A percentile compares a stretch with the other conserved stretches of the same genome.
These are phyloP conservation scores for Drosophila mayri DNA, from an alignment of 1,140 invertebrate species.

Conservation along the genomic window DNA sequence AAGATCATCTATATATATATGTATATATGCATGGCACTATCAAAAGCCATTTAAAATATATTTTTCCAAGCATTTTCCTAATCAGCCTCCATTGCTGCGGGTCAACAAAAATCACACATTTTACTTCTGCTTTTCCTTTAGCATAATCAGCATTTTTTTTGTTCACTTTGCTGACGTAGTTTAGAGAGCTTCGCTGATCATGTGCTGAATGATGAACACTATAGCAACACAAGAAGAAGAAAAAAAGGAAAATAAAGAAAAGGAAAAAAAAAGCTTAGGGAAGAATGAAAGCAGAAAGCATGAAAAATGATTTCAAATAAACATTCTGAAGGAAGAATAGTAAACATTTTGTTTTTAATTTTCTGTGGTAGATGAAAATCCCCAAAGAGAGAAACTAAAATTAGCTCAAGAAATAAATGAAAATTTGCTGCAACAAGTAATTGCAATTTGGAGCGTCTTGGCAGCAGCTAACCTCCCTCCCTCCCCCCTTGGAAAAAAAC, in stretches of 20 bases:
- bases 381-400: slow-evolving; percentile 37
- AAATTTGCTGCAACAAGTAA: slow-evolving; percentile 57
- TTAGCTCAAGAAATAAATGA: slow-evolving; percentile 41
- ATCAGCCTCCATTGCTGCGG: slow-evolving; percentile 13
- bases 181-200: slow-evolving; percentile 23
- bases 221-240: not conserved
- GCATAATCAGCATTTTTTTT: slow-evolving; percentile 33
- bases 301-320: slow-evolving; percentile 55
- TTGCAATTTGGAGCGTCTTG: slow-evolving; percentile 68
- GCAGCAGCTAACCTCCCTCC: slow-evolving; percentile 5
- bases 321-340: slow-evolving; percentile 42
- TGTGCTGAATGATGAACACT: slow-evolving; percentile 42
- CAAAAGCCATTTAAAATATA: slow-evolving; percentile 23
- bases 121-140: slow-evolving; percentile 33
- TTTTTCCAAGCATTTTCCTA: slow-evolving; percentile 34
- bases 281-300: slow-evolving; percentile 26
- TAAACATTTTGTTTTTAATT: slow-evolving; percentile 39
- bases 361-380: slow-evolving; percentile 1
- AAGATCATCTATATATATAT: slow-evolving; percentile 23
- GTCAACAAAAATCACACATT: slow-evolving; percentile 46
- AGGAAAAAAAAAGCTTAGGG: not conserved
- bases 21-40: slow-evolving; percentile 1
- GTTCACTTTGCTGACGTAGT: slow-evolving; percentile 48
- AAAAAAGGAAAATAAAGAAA: too few relatives aligned
- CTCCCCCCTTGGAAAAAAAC: not conserved